Conservation (phyloP, 2,797 vertebrate species). For the Pseudochirops cupreus region DNA sequence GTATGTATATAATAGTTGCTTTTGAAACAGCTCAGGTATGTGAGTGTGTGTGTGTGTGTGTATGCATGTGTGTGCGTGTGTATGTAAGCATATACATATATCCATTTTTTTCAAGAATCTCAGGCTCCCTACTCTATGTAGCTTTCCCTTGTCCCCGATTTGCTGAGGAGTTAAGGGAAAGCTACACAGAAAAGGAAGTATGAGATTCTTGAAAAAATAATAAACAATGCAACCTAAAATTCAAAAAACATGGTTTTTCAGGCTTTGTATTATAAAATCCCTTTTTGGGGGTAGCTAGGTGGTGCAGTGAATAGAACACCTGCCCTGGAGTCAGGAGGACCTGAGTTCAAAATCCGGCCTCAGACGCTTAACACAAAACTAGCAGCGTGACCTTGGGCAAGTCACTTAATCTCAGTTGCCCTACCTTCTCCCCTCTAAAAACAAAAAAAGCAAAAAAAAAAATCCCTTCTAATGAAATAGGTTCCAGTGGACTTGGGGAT, state of each 20-base stretch:
- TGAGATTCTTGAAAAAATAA: slow-evolving; percentile 65
- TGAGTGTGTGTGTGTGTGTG: background rate
- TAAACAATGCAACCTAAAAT: background rate
- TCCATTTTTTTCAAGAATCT: slow-evolving; percentile 51
- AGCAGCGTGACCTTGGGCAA: too few relatives aligned
- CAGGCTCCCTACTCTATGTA: background rate
- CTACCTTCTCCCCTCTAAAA: too few relatives aligned
- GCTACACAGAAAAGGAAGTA: background rate
- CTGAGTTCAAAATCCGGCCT: too few relatives aligned
- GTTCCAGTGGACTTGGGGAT: background rate
- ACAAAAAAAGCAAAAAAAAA: too few relatives aligned
- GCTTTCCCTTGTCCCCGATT: background rate
- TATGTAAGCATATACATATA: background rate
- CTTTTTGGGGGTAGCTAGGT: background rate
- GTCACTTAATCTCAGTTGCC: too few relatives aligned
- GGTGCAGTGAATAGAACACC: too few relatives aligned
- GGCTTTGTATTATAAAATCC: background rate
- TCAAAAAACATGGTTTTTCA: slow-evolving; percentile 52
- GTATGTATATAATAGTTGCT: background rate
- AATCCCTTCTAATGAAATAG: background rate
- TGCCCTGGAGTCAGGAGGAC: too few relatives aligned
- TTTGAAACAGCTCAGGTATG: slow-evolving; percentile 60
- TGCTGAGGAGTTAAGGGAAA: background rate
- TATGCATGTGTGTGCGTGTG: too few relatives aligned
- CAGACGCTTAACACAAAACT: too few relatives aligned